Percentiles rank a stretch among this genome's conserved stretches.
Evolutionary conservation across 2,888 invertebrate genomes (phyloP).

Genomic region (Ashinkailepas kermadecensis): DNA sequence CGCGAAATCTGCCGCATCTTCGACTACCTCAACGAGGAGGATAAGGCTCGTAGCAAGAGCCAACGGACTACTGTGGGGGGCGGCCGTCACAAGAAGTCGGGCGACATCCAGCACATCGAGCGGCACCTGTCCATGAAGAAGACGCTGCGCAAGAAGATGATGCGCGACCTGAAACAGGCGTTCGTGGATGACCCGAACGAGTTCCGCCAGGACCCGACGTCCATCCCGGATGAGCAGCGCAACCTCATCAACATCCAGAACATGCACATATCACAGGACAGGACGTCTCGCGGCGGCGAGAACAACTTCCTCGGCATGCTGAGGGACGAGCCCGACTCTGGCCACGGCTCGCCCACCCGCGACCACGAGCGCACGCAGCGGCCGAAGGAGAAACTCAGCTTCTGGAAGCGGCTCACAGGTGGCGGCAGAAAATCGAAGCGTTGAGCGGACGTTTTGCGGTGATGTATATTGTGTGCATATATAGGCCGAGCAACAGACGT

Average conservation of each 20-base stretch:
- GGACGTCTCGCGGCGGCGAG: conserved; percentile 43
- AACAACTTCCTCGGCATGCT: conserved; percentile 61
- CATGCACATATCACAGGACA: conserved; percentile 52
- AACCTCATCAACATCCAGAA: conserved; percentile 61
- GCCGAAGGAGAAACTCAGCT: conserved; percentile 35
- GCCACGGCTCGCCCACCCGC: conserved; percentile 43
- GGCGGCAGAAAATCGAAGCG: conserved; percentile 44
- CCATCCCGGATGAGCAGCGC: conserved; percentile 54
- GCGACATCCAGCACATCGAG: conserved; percentile 60
- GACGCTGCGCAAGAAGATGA: conserved; percentile 74
- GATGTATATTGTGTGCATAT: background rate
- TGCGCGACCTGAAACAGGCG: conserved; percentile 66
- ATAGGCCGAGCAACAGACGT: background rate
- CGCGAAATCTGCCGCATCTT: conserved; percentile 32
- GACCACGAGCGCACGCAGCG: conserved; percentile 29
- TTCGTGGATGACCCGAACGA: conserved; percentile 51
- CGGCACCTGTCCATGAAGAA: conserved; percentile 80
- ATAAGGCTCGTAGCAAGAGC: background rate
- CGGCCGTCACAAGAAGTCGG: background rate
- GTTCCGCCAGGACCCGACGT: conserved; percentile 59
- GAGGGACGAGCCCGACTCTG: conserved; percentile 47
- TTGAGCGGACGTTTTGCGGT: background rate
- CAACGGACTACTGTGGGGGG: background rate
- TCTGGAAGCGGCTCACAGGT: conserved; percentile 58
- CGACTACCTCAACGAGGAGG: conserved; percentile 33